Evolutionary conservation across 2,797 vertebrate genomes (phyloP).

Genomic region (Sebastes alutus): DNA sequence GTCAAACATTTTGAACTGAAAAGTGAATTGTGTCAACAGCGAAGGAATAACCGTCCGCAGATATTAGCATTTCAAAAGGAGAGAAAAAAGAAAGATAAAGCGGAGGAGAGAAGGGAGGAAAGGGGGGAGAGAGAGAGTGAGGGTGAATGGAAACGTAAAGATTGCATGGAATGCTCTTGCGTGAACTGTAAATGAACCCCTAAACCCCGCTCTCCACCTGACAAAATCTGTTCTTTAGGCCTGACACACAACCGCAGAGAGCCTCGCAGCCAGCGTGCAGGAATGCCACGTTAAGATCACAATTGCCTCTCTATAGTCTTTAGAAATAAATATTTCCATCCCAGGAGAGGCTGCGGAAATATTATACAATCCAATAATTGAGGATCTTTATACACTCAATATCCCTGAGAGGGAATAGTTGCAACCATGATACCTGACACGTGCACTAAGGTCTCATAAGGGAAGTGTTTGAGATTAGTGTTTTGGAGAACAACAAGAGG

Average conservation of each 20-base stretch:
- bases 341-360: conserved; percentile 31
- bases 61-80: conserved; percentile 48
- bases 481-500: too few relatives aligned
- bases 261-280: conserved; percentile 53
- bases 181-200: conserved; percentile 80
- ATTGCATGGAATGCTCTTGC: conserved; percentile 72
- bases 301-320: conserved; percentile 38
- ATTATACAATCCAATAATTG: conserved; percentile 27
- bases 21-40: conserved; percentile 17
- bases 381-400: conserved; percentile 16
- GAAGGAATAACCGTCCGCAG: conserved; percentile 5
- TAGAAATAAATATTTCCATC: conserved; percentile 60
- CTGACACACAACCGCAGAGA: conserved; percentile 70
- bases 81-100: neutral
- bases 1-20: conserved; percentile 26
- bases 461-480: conserved; percentile 17
- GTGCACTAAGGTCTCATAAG: neutral
- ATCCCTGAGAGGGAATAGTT: conserved; percentile 14
- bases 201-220: conserved; percentile 77
- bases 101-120: neutral
- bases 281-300: conserved; percentile 67
- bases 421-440: conserved; percentile 6
- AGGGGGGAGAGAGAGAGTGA: neutral
- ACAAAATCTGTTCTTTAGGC: conserved; percentile 70
- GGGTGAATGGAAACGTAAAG: conserved; percentile 71